phyloP scores from a whole-genome alignment of 2,113 vertebrate genomes.

The Cyprinus carpio region DNA sequence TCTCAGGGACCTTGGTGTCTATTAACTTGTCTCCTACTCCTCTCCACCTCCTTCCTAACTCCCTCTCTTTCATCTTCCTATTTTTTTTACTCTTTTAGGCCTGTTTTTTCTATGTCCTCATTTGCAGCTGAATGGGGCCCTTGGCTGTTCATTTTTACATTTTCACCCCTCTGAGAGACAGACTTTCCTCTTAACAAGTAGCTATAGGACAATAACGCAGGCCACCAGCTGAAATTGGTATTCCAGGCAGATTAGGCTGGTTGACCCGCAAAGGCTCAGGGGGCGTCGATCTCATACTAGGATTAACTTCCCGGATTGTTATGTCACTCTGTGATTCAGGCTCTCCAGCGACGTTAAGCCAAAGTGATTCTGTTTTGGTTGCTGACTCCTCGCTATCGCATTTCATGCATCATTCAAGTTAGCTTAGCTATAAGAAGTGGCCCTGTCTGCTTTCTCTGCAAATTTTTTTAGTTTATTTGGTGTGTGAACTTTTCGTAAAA shows the following conservation, averaged over 20 bases:
- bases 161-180: constrained; percentile 45
- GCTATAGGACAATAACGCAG: constrained; percentile 40
- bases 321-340: not conserved
- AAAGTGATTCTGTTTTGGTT: not conserved
- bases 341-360: constrained; percentile 1
- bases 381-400: constrained; percentile 28
- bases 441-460: not conserved
- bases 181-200: constrained; percentile 36
- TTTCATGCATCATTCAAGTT: constrained; percentile 9
- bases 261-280: constrained; percentile 38
- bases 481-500: not conserved
- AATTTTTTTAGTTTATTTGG: not conserved
- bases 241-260: constrained; percentile 41
- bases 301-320: constrained; percentile 23
- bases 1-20: constrained; percentile 46
- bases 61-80: constrained; percentile 53
- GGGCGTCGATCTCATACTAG: constrained; percentile 32
- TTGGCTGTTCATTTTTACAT: constrained; percentile 59
- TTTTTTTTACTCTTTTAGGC: constrained; percentile 53
- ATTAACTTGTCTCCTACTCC: constrained; percentile 53
- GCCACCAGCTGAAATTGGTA: constrained; percentile 51
- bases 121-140: constrained; percentile 57
- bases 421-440: not conserved
- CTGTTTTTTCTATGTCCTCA: constrained; percentile 54
- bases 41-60: constrained; percentile 46